Base-by-base conservation (phyloP, 2,113 vertebrate genomes). In the Parus major region DNA sequence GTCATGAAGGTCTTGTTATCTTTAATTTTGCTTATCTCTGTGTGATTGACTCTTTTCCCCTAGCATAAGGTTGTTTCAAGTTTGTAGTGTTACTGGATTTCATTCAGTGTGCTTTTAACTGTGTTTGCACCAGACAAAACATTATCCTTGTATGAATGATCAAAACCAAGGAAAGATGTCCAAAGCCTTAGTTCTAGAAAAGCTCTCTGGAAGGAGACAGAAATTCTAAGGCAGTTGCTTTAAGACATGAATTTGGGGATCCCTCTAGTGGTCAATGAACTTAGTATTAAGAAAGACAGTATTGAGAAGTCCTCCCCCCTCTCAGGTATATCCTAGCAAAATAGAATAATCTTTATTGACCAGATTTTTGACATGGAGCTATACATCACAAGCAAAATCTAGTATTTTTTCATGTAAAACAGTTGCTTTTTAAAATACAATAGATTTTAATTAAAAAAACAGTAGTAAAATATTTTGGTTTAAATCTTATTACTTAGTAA, bases 241-340 rank as follows among this genome's bases (percentile, higher is more conserved):
- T 44, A 36, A 21, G 41, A 21, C 5, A 0, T 3, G 59, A 17
- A 33, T 88, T 92, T 90, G 8, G 23, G 53, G 47, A 61, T 95
- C 94, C 96, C 95, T 94, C 94, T 96, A 90, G 92, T 82, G 95
- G 79, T 88, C 1, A 1, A 25, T 70, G 42, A 82, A 56, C 8
- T 92, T 60, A 21, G 3, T 80, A 17, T 19, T 60, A 59, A 79
- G 50, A 70, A 52, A 49, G 15, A 15, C n/a, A 19, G 1, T 35
- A 15, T 1, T 49, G 27, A 15, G 20, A 87, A 41, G 17, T 42
- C 31, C 8, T 75, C 4, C 36, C 6, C 16, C 4, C 36, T 5
- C 16, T 80, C 14, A 28, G 21, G 18, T 76, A 5, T 56, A 13
- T 70, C 15, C 9, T 77, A 33, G 33, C 4, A 71, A 49, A 41